Base-by-base conservation (phyloP, 2,113 vertebrate species). In the Ameiurus melas region DNA sequence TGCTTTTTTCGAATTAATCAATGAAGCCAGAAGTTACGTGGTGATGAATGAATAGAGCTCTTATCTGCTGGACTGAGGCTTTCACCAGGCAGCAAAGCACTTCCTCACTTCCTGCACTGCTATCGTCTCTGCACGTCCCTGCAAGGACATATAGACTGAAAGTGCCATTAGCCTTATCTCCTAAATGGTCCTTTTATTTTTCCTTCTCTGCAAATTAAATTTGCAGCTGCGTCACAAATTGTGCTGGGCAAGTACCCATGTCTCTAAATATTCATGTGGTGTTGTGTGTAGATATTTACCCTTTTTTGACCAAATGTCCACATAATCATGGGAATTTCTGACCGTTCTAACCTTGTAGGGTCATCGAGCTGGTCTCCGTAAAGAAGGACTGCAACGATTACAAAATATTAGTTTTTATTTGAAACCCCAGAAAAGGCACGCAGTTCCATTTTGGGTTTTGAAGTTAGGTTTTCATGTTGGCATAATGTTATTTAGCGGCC, bases 131-230 rank as follows among this genome's bases (percentile, higher is more conserved):
- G 77, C 19, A 33, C 13, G 5, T 73, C 80, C 66, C 13, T 39
- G 10, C 79, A n/a, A 36, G 30, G 66, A 27, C 71, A 53, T n/a
- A 27, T 51, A 16, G 27, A 27, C 81, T 36, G 8, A 73, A 25
- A 66, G 57, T 85, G 73, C 58, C 39, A 47, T 68, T 30, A 78
- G 22, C 51, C 55, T 85, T 87, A 68, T 87, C 85, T 82, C 30
- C 66, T 9, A 30, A 66, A 73, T 81, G 80, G 12, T 47, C 80
- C 62, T 87, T 84, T 77, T 82, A 36, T 89, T 90, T 73, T 25
- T 30, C 51, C 53, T 57, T n/a, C n/a, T 66, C 36, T 70, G 33
- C 39, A 83, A 80, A 83, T 87, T 78, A 64, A 79, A 91, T 84
- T 60, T 73, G 30, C 20, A 64, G 36, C 87, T 51, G 27, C 51